Evolutionary conservation across 1,140 invertebrate genomes (phyloP).

Genomic region (Dinoponera quadriceps): DNA sequence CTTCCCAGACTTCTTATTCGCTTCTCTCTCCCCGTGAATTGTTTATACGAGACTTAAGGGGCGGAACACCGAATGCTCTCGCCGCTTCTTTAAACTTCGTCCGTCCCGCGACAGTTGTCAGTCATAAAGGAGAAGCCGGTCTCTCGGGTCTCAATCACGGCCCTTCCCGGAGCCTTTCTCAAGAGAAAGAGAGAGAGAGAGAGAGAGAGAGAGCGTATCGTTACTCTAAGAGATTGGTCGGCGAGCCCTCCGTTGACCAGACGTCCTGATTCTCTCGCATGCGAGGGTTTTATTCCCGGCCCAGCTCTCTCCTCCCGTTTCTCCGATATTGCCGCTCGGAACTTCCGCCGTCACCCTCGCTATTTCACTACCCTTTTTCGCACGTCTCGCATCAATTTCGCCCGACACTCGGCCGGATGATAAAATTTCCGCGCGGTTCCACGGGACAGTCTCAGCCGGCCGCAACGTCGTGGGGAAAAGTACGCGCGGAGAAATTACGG

Average conservation of each 20-base stretch:
- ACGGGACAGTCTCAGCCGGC: not conserved
- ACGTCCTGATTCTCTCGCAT: conserved; percentile 22
- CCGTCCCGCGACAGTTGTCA: conserved; percentile 21
- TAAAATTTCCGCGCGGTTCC: conserved; percentile 31
- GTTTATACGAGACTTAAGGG: conserved; percentile 12
- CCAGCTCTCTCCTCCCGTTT: conserved; percentile 44
- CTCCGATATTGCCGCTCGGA: conserved; percentile 51
- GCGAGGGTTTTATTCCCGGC: conserved; percentile 53
- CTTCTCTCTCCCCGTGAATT: not conserved
- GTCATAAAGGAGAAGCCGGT: conserved; percentile 42
- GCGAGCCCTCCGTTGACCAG: conserved; percentile 39
- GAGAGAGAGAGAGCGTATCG: conserved; percentile 54
- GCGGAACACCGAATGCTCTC: not conserved
- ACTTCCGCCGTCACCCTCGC: conserved; percentile 11
- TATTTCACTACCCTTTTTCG: conserved; percentile 24
- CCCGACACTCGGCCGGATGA: not conserved
- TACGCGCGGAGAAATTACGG: conserved; percentile 9
- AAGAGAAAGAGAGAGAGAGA: no score
- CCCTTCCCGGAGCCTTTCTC: conserved; percentile 10
- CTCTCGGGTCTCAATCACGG: conserved; percentile 38
- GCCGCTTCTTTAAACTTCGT: not conserved
- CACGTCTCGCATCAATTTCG: conserved; percentile 22
- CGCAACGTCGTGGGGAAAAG: not conserved
- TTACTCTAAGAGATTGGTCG: conserved; percentile 25
- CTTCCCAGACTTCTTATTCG: not conserved